Base-by-base conservation (phyloP, 1,140 invertebrate species). In the Tetragnatha versicolor region DNA sequence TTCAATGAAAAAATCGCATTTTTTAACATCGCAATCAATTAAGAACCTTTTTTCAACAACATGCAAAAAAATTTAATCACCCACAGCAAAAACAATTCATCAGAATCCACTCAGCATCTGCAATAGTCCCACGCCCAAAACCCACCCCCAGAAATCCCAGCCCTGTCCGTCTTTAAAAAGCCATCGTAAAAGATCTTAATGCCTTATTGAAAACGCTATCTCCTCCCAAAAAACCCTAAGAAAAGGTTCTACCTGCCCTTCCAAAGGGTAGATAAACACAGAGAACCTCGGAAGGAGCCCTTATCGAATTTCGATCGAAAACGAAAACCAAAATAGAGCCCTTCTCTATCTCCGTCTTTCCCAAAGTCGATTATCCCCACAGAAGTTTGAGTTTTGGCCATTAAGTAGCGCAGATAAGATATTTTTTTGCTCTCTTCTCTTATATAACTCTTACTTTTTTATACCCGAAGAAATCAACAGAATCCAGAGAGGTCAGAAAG, bases 271-370 rank as follows among this genome's bases (percentile, higher is more conserved):
- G 60, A 63, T 63, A 63, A 63, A 63, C 33, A 37, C 35, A n/a
- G n/a, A n/a, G n/a, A n/a, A n/a, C n/a, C n/a, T n/a, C n/a, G 60
- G 20, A 39, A 37, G 14, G 22, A 22, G 35, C 25, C 17, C 33
- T 45, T 53, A 70, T 70, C 49, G 66, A 55, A 53, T 70, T 22
- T 53, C 66, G 49, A 70, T 70, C 66, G 20, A 70, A 70, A 53
- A 37, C 14, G 65, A 49, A 49, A 47, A 49, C 29, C 31, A 70
- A 70, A 70, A 70, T 63, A 63, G 42, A 29, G 14, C 29, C 17
- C 29, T 22, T 20, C 42, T 22, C 45, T 17, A 20, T 10, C 12
- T 60, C 5, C 17, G 53, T n/a, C 14, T 9, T 45, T 35, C 51
- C 58, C 45, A 58, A 73, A 58, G 53, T 60, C 55, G 69, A 60